These are phyloP conservation scores for Temnothorax longispinosus DNA, from an alignment of 1,140 invertebrate genomes.

Conservation along the genomic window DNA sequence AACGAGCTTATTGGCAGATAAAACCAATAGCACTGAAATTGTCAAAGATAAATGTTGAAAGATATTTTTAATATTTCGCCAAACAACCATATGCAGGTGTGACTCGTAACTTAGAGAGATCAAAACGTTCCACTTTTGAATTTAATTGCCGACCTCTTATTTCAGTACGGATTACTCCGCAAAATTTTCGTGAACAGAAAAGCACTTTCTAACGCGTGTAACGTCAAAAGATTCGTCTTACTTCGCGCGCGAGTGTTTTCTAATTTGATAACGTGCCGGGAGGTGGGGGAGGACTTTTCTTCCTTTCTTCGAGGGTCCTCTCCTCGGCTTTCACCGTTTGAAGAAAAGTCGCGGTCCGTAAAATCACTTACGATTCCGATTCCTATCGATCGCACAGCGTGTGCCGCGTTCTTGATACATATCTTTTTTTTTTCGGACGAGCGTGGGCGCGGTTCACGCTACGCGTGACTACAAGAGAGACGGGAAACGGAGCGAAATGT, in stretches of 20 bases:
- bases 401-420: background rate
- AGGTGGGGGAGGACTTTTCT: background rate
- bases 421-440: background rate
- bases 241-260: conserved; percentile 32
- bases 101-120: background rate
- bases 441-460: conserved; percentile 11
- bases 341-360: conserved; percentile 23
- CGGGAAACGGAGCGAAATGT: conserved; percentile 21
- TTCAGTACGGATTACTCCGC: background rate
- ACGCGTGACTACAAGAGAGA: conserved; percentile 10
- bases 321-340: conserved; percentile 49
- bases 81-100: background rate
- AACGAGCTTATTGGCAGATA: background rate
- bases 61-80: background rate
- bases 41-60: background rate
- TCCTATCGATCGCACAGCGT: background rate
- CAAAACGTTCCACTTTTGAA: conserved; percentile 24
- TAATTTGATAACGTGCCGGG: conserved; percentile 42
- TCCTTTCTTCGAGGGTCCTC: background rate
- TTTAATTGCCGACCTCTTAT: conserved; percentile 37
- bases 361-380: conserved; percentile 44
- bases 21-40: background rate
- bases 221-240: background rate
- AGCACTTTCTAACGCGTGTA: conserved; percentile 12
- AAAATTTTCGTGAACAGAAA: background rate